Evolutionary conservation across 1,140 invertebrate genomes (phyloP).

Genomic region (Neodiprion fabricii): DNA sequence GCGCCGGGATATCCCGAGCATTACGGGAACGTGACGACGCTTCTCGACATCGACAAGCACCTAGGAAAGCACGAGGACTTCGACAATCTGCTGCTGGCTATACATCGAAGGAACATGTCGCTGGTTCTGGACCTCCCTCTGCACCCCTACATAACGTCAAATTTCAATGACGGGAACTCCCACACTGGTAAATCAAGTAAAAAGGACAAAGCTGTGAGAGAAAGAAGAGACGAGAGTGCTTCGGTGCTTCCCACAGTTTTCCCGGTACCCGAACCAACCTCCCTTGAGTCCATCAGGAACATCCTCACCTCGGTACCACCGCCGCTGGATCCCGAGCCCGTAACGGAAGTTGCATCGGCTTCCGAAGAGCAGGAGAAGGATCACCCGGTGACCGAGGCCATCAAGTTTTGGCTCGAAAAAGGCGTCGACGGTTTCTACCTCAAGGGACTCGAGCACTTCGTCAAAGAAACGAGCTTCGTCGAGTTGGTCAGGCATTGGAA

Average conservation of each 20-base stretch:
- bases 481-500: conserved; percentile 71
- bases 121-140: conserved; percentile 80
- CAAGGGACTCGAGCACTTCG: conserved; percentile 67
- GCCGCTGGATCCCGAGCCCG: conserved; percentile 8
- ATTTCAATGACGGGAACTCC: conserved; percentile 35
- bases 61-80: conserved; percentile 74
- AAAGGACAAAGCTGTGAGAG: conserved; percentile 21
- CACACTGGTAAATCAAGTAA: conserved; percentile 18
- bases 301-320: conserved; percentile 28
- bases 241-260: conserved; percentile 7
- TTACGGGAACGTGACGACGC: conserved; percentile 69
- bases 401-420: conserved; percentile 70
- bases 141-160: conserved; percentile 62
- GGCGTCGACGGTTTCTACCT: conserved; percentile 84
- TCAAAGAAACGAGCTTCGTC: conserved; percentile 54
- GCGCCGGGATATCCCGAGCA: conserved; percentile 74
- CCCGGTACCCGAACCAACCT: conserved; percentile 28
- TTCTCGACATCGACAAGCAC: conserved; percentile 67
- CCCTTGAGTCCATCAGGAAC: conserved; percentile 36
- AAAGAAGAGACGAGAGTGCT: conserved; percentile 18
- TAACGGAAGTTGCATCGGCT: conserved; percentile 18
- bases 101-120: conserved; percentile 73
- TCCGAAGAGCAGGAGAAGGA: conserved; percentile 27
- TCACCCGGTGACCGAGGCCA: conserved; percentile 54
- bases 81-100: conserved; percentile 62